Conservation (phyloP, 2,113 vertebrate genomes). For the Alexandromys fortis region DNA sequence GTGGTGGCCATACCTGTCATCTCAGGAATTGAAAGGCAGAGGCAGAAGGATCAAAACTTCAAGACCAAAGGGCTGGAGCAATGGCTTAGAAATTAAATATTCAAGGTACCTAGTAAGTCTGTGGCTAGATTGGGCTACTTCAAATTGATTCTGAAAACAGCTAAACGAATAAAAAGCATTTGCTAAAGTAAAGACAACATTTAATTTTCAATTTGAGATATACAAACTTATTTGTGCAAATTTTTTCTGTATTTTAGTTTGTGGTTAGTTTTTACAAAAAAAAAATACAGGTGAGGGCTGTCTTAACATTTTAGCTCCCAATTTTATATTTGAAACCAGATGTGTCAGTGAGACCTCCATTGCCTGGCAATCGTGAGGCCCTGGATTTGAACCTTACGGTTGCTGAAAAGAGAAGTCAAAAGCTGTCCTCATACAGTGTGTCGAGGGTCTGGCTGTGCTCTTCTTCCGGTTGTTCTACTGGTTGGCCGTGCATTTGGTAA, state of each 20-base stretch:
- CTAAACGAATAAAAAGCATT: neutral
- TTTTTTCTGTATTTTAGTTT: neutral
- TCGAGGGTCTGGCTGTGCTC: neutral
- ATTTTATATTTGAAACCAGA: neutral
- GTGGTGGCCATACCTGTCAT: neutral
- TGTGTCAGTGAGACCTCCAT: too few relatives aligned
- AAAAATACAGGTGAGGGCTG: neutral
- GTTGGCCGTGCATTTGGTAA: neutral
- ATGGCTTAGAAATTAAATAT: neutral
- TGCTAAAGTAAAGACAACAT: neutral
- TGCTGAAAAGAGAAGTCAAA: too few relatives aligned
- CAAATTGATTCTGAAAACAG: neutral
- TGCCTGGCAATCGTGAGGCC: neutral
- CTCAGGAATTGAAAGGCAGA: neutral
- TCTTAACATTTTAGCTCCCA: neutral
- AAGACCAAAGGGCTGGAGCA: neutral
- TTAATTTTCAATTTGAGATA: neutral
- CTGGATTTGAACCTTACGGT: neutral
- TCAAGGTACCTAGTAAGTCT: neutral
- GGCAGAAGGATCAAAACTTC: too few relatives aligned
- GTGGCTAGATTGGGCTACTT: too few relatives aligned
- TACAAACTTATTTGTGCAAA: neutral
- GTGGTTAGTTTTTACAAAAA: neutral
- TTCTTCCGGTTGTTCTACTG: neutral
- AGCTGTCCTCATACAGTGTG: neutral